Percentiles rank a stretch among this genome's conserved stretches.
Evolutionary conservation across 2,888 invertebrate genomes (phyloP).

Genomic region (Callinectes sapidus): DNA sequence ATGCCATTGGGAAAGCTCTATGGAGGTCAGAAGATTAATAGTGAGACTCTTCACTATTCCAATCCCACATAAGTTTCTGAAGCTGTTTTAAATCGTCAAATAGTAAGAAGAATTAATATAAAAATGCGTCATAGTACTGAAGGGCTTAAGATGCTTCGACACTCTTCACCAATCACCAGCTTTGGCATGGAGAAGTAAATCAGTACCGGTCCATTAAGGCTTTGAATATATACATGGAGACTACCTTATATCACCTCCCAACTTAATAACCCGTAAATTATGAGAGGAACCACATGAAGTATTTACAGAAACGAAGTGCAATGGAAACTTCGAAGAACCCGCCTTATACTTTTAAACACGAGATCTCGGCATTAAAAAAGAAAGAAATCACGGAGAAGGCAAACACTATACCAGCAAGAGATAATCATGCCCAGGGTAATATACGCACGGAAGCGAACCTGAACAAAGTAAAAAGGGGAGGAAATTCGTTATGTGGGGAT

Average conservation of each 20-base stretch:
- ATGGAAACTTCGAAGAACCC: neutral
- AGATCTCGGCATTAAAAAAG: too few species aligned
- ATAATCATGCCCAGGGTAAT: neutral
- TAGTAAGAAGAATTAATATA: too few species aligned
- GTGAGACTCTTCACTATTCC: too few species aligned
- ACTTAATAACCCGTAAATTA: neutral
- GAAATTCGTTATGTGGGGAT: neutral
- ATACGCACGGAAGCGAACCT: neutral
- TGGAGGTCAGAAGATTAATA: too few species aligned
- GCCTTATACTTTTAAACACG: neutral
- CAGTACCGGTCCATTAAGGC: neutral
- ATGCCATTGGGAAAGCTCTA: too few species aligned
- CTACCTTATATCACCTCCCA: neutral
- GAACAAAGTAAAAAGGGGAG: neutral
- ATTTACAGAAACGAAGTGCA: neutral
- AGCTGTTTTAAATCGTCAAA: too few species aligned
- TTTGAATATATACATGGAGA: neutral
- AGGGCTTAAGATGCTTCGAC: neutral
- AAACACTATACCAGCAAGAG: neutral
- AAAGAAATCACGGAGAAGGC: neutral
- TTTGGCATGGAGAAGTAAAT: neutral
- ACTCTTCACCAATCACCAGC: neutral
- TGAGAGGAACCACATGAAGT: neutral
- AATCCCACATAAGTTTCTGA: too few species aligned
- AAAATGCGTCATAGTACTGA: too few species aligned